These are phyloP conservation scores for Okamejei kenojei DNA, from an alignment of 2,797 vertebrate genomes.

Conservation along the genomic window DNA sequence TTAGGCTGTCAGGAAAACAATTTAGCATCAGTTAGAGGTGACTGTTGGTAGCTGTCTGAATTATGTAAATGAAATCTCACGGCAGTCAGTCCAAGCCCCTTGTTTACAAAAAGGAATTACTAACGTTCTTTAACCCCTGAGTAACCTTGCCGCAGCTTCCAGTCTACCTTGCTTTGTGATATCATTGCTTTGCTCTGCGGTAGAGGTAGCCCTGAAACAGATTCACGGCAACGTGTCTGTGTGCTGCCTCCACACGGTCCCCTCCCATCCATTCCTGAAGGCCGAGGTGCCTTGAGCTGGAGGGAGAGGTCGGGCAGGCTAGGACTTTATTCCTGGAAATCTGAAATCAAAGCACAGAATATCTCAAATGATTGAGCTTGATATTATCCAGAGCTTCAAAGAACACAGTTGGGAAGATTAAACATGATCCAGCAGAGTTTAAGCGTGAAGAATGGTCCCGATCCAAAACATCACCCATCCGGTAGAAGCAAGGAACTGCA, in stretches of 20 bases:
- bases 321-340: too few species aligned
- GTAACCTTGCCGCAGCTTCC: not conserved
- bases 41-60: conserved; percentile 65
- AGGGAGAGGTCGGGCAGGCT: too few species aligned
- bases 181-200: conserved; percentile 38
- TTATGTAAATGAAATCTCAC: conserved; percentile 63
- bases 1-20: conserved; percentile 85
- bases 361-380: too few species aligned
- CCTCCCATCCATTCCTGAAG: conserved; percentile 12
- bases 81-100: conserved; percentile 42
- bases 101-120: conserved; percentile 46
- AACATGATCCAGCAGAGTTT: too few species aligned
- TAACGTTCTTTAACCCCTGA: conserved; percentile 40
- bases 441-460: too few species aligned
- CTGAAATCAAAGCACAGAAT: too few species aligned
- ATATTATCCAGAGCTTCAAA: too few species aligned
- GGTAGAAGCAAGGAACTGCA: too few species aligned
- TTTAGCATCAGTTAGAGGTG: conserved; percentile 88
- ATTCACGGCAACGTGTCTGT: not conserved
- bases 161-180: not conserved
- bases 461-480: too few species aligned
- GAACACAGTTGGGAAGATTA: too few species aligned
- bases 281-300: too few species aligned
- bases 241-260: not conserved
- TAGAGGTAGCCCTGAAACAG: conserved; percentile 46